These are phyloP conservation scores for Malthinus flaveolus DNA, from an alignment of 2,888 invertebrate genomes.

Conservation along the genomic window DNA sequence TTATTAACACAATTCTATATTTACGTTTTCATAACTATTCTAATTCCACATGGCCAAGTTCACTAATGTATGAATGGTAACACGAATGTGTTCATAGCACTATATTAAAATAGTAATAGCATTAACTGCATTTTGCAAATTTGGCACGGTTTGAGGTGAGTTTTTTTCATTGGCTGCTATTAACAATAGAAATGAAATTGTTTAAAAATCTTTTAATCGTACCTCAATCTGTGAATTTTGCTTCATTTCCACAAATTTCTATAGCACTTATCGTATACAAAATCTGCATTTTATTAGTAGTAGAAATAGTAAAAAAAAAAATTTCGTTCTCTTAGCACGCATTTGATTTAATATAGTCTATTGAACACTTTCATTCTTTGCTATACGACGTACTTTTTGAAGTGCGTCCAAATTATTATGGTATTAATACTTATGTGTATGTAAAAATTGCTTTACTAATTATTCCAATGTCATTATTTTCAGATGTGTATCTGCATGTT, in stretches of 20 bases:
- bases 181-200: too few relatives aligned
- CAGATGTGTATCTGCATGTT: neutral
- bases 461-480: slow-evolving; percentile 42
- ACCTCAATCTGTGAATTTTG: too few relatives aligned
- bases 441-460: slow-evolving; percentile 44
- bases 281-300: neutral
- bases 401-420: slow-evolving; percentile 24
- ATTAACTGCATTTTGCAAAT: slow-evolving; percentile 7
- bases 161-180: neutral
- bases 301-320: neutral
- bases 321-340: slow-evolving; percentile 34
- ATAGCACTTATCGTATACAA: neutral
- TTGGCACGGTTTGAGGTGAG: slow-evolving; percentile 1
- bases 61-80: slow-evolving; percentile 48
- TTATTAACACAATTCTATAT: slow-evolving; percentile 27
- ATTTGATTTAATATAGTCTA: slow-evolving; percentile 46
- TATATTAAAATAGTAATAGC: slow-evolving; percentile 41
- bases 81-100: slow-evolving; percentile 50
- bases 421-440: slow-evolving; percentile 41
- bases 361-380: slow-evolving; percentile 45
- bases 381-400: slow-evolving; percentile 32
- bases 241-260: too few relatives aligned
- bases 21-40: slow-evolving; percentile 38
- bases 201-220: too few relatives aligned
- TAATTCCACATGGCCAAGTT: slow-evolving; percentile 57